These are phyloP conservation scores for Gastrophysa polygoni DNA, from an alignment of 2,888 invertebrate genomes.

Conservation along the genomic window DNA sequence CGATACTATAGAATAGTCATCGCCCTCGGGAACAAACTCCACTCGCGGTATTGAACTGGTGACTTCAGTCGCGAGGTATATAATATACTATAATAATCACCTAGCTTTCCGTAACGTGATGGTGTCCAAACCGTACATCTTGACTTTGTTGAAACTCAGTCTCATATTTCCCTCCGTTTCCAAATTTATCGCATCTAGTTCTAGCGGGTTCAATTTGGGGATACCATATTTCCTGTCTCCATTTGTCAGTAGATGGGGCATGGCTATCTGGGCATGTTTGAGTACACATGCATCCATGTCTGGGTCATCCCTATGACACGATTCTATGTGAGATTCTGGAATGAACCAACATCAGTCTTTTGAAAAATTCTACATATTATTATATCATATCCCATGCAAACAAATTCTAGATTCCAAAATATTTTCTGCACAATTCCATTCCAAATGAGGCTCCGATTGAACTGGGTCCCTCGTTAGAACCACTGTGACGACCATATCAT, in stretches of 20 bases:
- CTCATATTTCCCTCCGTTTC: not conserved
- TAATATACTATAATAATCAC: not conserved
- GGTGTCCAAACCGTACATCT: not conserved
- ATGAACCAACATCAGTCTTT: no score
- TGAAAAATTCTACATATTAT: no score
- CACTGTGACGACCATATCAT: no score
- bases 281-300: not conserved
- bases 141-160: not conserved
- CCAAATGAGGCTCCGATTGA: no score
- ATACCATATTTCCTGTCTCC: not conserved
- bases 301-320: not conserved
- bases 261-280: not conserved
- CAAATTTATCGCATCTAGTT: not conserved
- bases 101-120: not conserved
- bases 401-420: no score
- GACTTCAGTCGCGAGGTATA: no score
- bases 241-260: not conserved
- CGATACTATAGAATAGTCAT: no score
- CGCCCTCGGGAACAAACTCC: no score
- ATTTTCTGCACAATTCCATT: no score
- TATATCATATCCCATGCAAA: no score
- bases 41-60: no score
- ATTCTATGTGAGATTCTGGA: not conserved
- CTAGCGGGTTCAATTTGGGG: not conserved
- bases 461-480: no score